Evolutionary conservation across 2,113 vertebrate species (phyloP).

Genomic region (Chelonoidis abingdonii): DNA sequence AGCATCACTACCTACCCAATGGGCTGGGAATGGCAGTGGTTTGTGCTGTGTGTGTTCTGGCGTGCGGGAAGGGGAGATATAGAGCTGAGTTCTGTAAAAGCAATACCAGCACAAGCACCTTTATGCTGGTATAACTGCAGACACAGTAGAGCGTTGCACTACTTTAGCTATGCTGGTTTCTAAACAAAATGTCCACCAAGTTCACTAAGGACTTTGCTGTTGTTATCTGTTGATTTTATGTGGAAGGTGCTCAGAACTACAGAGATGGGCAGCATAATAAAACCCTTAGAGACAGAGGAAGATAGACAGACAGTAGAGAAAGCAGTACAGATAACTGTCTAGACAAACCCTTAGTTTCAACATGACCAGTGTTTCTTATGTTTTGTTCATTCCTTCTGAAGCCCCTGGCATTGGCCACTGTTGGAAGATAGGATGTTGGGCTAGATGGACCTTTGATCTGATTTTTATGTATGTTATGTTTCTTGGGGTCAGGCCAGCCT

Average conservation of each 20-base stretch:
- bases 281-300: neutral
- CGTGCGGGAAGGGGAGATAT: neutral
- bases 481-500: conserved; percentile 43
- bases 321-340: neutral
- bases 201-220: accelerated
- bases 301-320: accelerated
- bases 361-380: neutral
- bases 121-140: accelerated
- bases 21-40: no score
- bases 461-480: no score
- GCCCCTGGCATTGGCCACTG: no score
- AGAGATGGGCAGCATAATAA: neutral
- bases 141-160: accelerated
- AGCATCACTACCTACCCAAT: neutral
- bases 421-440: no score
- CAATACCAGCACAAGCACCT: neutral
- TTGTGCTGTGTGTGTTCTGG: neutral
- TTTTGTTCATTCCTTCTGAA: no score
- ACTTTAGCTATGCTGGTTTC: neutral
- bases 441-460: no score
- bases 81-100: neutral
- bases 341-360: neutral
- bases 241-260: neutral
- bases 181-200: neutral
- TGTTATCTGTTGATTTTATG: neutral